These are phyloP conservation scores for Catocala sponsa DNA, from an alignment of 2,888 invertebrate genomes.

Conservation along the genomic window DNA sequence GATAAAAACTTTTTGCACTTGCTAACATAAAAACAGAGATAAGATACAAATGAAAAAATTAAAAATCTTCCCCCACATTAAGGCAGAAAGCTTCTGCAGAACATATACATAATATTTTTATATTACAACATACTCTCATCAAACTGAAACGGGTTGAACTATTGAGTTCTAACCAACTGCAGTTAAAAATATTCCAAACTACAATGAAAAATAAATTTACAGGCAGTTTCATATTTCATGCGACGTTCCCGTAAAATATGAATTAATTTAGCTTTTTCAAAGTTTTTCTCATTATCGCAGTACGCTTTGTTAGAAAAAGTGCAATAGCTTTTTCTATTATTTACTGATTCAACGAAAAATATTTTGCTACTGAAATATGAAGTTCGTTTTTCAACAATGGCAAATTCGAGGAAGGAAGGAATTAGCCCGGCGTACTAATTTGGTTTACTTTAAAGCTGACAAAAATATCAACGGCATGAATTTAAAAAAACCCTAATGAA, in stretches of 20 bases:
- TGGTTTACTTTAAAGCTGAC: neutral
- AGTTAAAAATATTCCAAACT: conserved; percentile 11
- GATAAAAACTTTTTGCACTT: too few relatives aligned
- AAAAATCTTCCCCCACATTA: too few relatives aligned
- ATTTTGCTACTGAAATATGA: neutral
- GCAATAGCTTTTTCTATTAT: too few relatives aligned
- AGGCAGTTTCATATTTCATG: conserved; percentile 3
- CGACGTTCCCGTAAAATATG: neutral
- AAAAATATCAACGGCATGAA: too few relatives aligned
- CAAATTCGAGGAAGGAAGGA: too few relatives aligned
- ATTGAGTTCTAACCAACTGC: conserved; percentile 1
- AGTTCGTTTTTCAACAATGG: neutral
- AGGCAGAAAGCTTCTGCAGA: too few relatives aligned
- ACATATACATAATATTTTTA: too few relatives aligned
- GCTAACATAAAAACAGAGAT: too few relatives aligned
- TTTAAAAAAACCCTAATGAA: too few relatives aligned
- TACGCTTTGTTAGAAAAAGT: neutral
- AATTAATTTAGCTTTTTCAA: neutral
- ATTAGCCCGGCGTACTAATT: neutral
- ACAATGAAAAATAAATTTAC: too few relatives aligned
- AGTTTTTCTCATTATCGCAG: neutral
- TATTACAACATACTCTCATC: too few relatives aligned
- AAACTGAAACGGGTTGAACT: neutral
- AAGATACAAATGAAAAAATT: too few relatives aligned
- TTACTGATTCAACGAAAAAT: neutral